Conservation (phyloP, 2,888 invertebrate genomes). For the Noctua janthe region DNA sequence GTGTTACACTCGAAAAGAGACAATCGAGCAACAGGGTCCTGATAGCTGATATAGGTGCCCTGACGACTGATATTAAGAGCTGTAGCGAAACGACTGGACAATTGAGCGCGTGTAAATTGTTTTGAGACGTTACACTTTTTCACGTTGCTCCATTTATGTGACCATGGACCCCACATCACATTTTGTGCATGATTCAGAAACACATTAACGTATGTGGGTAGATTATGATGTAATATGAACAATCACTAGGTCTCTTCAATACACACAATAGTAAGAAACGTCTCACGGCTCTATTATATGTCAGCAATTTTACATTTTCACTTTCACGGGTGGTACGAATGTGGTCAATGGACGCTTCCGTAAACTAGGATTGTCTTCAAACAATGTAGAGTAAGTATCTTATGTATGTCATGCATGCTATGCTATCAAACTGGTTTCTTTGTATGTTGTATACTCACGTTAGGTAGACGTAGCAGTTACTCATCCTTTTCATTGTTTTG, state of each 20-base stretch:
- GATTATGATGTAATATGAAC: constrained; percentile 73
- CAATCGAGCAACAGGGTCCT: not conserved
- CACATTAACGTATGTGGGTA: constrained; percentile 65
- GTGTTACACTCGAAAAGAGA: not conserved
- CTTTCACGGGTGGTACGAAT: constrained; percentile 78
- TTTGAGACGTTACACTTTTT: constrained; percentile 18
- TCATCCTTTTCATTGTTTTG: constrained; percentile 68
- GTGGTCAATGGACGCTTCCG: constrained; percentile 74
- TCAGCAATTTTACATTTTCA: constrained; percentile 83
- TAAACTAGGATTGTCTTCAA: constrained; percentile 68
- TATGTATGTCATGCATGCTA: constrained; percentile 48
- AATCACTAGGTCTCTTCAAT: constrained; percentile 67
- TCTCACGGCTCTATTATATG: constrained; percentile 83
- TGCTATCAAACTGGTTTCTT: constrained; percentile 30
- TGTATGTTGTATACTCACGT: constrained; percentile 19
- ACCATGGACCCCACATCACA: constrained; percentile 41
- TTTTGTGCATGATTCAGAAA: constrained; percentile 48
- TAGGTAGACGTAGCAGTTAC: constrained; percentile 26
- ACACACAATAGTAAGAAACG: constrained; percentile 79
- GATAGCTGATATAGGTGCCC: not conserved
- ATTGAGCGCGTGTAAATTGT: not conserved
- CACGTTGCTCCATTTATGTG: constrained; percentile 26
- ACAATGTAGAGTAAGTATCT: constrained; percentile 52
- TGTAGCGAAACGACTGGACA: not conserved
- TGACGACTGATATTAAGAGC: not conserved